Evolutionary conservation across 2,113 vertebrate genomes (phyloP).

Genomic region (Pongo pygmaeus): DNA sequence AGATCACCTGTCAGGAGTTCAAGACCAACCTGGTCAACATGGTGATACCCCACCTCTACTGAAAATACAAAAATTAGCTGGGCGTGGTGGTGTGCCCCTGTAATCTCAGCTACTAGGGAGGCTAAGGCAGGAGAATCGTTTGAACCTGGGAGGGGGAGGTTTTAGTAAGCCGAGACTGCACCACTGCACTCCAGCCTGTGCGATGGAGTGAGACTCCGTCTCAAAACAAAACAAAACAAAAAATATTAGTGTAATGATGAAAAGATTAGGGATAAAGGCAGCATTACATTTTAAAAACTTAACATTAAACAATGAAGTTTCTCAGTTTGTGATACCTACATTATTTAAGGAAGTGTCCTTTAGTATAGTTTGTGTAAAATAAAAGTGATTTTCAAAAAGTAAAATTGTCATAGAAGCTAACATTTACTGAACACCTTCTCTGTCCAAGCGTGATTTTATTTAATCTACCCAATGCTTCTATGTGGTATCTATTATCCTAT

Average conservation of each 20-base stretch:
- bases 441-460: not conserved
- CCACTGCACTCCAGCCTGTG: too few relatives aligned
- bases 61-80: too few relatives aligned
- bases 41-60: too few relatives aligned
- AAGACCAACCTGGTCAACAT: too few relatives aligned
- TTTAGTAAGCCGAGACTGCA: too few relatives aligned
- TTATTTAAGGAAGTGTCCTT: not conserved
- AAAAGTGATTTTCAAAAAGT: not conserved
- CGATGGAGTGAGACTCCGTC: too few relatives aligned
- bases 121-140: too few relatives aligned
- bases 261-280: not conserved
- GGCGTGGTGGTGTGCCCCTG: too few relatives aligned
- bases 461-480: not conserved
- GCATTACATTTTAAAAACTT: not conserved
- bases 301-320: not conserved
- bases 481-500: not conserved
- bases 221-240: too few relatives aligned
- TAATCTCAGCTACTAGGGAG: too few relatives aligned
- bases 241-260: not conserved
- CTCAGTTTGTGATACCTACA: not conserved
- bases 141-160: too few relatives aligned
- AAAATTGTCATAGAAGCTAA: conserved; percentile 13
- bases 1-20: too few relatives aligned
- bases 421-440: not conserved
- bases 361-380: not conserved